Evolutionary conservation across 2,113 vertebrate species (phyloP).

Genomic region (Paraplagusia blochii): DNA sequence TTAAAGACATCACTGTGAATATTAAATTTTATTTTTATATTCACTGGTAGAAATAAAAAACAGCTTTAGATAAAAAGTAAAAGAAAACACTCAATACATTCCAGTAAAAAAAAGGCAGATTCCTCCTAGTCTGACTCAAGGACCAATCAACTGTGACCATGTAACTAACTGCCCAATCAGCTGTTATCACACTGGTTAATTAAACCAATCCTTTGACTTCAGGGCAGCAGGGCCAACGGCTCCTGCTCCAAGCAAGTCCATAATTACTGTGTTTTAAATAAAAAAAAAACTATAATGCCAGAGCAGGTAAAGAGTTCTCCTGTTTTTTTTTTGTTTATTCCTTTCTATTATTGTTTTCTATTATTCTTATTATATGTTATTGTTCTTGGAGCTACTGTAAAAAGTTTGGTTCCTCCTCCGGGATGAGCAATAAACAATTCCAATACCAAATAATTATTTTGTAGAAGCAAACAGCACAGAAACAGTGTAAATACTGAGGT

Average conservation of each 20-base stretch:
- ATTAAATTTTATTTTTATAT: no score
- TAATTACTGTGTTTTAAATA: conserved; percentile 75
- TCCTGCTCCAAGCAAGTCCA: conserved; percentile 68
- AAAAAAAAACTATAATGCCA: conserved; percentile 69
- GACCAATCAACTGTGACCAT: conserved; percentile 72
- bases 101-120: conserved; percentile 26
- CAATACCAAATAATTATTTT: no score
- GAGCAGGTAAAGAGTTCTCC: conserved; percentile 53
- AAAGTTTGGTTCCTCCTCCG: no score
- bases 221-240: conserved; percentile 63
- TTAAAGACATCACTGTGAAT: no score
- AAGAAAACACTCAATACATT: background rate
- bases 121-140: conserved; percentile 29
- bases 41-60: no score
- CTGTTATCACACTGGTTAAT: conserved; percentile 68
- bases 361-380: no score
- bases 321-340: no score
- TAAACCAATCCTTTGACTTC: conserved; percentile 63
- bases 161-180: conserved; percentile 61
- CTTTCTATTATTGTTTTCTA: no score
- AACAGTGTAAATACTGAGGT: conserved; percentile 5
- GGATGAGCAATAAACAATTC: no score
- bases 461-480: no score
- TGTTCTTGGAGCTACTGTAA: no score
- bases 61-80: no score